Percentiles rank a stretch among this genome's conserved stretches.
These are phyloP conservation scores for Scopus umbretta DNA, from an alignment of 2,113 vertebrate genomes.

Conservation along the genomic window DNA sequence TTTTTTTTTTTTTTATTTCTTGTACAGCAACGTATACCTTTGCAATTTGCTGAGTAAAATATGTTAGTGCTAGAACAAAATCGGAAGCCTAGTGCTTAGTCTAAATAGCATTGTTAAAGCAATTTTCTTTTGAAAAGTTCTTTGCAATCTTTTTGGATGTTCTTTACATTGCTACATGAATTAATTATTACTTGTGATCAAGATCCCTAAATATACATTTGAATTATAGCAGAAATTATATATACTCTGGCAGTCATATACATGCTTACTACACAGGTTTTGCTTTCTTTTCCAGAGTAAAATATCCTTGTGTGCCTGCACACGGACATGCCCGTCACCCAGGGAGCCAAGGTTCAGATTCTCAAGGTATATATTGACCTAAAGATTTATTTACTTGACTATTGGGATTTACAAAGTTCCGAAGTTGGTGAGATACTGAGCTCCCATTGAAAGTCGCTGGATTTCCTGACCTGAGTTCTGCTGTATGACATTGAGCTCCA, in stretches of 20 bases:
- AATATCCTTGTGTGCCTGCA: fast-evolving
- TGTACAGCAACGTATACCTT: not conserved
- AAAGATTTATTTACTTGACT: not conserved
- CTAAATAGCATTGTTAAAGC: not conserved
- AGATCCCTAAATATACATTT: not conserved
- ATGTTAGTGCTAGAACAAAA: not conserved
- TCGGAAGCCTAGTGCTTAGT: not conserved
- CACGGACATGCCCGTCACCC: not conserved
- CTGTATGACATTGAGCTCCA: not conserved
- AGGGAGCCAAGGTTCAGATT: not conserved
- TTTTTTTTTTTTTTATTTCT: not conserved
- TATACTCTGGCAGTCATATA: fast-evolving
- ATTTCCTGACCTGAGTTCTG: not conserved
- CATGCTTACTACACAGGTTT: not conserved
- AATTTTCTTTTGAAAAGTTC: not conserved
- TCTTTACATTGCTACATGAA: not conserved
- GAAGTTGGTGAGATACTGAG: not conserved
- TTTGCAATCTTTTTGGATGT: not conserved
- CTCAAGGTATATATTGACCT: not conserved
- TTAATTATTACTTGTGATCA: not conserved
- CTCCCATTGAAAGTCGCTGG: not conserved
- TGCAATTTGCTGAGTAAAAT: not conserved
- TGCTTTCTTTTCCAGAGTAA: not conserved
- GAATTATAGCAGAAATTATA: not conserved
- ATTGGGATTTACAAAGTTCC: not conserved